Base-by-base conservation (phyloP, 2,113 vertebrate species). In the Sinocyclocheilus maitianheensis region DNA sequence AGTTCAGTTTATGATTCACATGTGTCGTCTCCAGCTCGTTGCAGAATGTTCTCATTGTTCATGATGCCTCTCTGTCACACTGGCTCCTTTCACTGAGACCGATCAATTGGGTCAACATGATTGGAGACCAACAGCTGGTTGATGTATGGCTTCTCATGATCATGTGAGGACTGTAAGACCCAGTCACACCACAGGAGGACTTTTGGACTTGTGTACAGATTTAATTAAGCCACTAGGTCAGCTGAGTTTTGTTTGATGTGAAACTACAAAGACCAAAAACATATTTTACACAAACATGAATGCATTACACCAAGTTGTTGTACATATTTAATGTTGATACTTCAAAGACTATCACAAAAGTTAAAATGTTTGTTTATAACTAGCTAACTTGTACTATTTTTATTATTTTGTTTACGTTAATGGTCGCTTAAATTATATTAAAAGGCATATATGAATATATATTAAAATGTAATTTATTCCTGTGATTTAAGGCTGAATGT, bases 41-140 rank as follows among this genome's bases (percentile, higher is more conserved):
- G 82, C 84, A 92, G 91, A 94, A 94, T 93, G 81, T 84, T 22
- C 40, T 84, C 81, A 90, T 94, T 95, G 92, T 94, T 83, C 71
- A 51, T 81, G 84, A 85, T 3, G 86, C 86, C 92, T 90, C 90
- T 84, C 88, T 79, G 53, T 84, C 86, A 89, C 87, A 92, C 90
- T 88, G 89, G 88, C 91, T 92, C 84, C 53, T 89, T 91, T 92
- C 89, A 90, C 72, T 86, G 81, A 2, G 16, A 37, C 75, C 71
- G 30, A 91, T 84, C 82, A 85, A 88, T 91, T 89, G 67, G 13
- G 55, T 84, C 71, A 55, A 55, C 34, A 60, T 43, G 71, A 84
- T 82, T 60, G 87, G 82, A 85, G 86, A 71, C 43, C 63, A 90
- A 84, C 90, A 92, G 90, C 90, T 87, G 90, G 78, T 86, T 85